A percentile compares a stretch with the other conserved stretches of the same genome.
Conservation (phyloP, 2,113 vertebrate species). For the Odobenus rosmarus region DNA sequence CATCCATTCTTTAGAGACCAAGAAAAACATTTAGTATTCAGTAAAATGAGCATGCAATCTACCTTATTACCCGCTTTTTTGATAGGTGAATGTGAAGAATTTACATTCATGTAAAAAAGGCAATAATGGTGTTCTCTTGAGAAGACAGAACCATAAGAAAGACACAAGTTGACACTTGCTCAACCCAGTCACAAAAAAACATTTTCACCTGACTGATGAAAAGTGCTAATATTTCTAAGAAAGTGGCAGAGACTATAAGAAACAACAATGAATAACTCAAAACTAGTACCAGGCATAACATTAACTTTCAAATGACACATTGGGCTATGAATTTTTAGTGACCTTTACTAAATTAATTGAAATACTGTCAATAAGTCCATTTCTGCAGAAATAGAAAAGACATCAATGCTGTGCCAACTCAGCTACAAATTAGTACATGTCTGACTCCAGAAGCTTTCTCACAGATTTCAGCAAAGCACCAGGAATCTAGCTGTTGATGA, state of each 20-base stretch:
- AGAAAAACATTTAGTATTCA: conserved; percentile 12
- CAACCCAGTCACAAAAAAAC: not conserved
- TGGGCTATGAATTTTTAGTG: not conserved
- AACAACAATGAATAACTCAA: not conserved
- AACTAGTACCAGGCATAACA: not conserved
- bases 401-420: not conserved
- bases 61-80: not conserved
- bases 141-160: not conserved
- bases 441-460: not conserved
- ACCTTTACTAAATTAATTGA: not conserved
- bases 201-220: not conserved
- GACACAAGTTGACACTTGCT: not conserved
- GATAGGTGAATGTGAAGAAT: not conserved
- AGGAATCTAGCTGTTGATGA: accelerated
- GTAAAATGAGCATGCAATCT: conserved; percentile 24
- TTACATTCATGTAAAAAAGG: not conserved
- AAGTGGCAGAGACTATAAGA: not conserved
- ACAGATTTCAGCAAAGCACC: not conserved
- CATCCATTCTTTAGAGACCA: conserved; percentile 45
- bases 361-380: not conserved
- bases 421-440: not conserved
- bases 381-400: not conserved
- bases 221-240: not conserved
- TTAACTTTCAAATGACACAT: not conserved
- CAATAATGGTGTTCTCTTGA: not conserved